Evolutionary conservation across 2,888 invertebrate species (phyloP), one percentile per base, ranked within the genome.

Genomic region (Cremastinae sp.): DNA sequence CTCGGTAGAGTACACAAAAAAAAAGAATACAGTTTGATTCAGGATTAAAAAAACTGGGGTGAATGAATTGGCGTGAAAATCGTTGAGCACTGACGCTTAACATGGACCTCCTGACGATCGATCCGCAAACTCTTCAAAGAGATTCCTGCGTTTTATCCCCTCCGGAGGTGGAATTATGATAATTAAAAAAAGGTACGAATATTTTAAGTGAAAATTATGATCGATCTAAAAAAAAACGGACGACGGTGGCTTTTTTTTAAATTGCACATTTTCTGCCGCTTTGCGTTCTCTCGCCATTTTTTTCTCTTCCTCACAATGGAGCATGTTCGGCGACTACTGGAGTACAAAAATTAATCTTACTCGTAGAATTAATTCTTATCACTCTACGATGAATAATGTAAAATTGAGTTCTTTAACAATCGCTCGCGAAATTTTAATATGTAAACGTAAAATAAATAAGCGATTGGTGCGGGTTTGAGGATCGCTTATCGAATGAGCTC

Each of bases 401-500:
- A 28, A 28, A 28, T 3, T 28, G 5, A n/a, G 5, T 28, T 3
- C 5, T 28, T 28, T 28, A 5, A 2, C 28, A 28, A 28, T 28
- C 5, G 5, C 28, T 3, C 5, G 28, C 2, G 5, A 3, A 5
- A 5, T 28, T 3, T 28, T 28, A 28, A 2, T 3, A 28, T 28
- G 51, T 68, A 68, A 72, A 68, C 59, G 61, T 82, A 80, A 86
- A 89, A 88, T 89, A 89, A 89, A 89, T 88, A 89, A 89, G 88
- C 89, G 84, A 85, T 79, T 86, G 87, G 88, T 89, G 89, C 86
- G 87, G 86, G 79, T 77, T 74, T 76, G 84, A 80, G 78, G 83
- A 83, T 86, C 86, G 82, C 41, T 83, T 80, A 84, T 84, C 88
- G 88, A 85, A 86, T 88, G 83, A 84, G 86, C 85, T 87, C 88